Evolutionary conservation across 2,797 vertebrate genomes (phyloP).

Genomic region (Pachyuromys duprasi): DNA sequence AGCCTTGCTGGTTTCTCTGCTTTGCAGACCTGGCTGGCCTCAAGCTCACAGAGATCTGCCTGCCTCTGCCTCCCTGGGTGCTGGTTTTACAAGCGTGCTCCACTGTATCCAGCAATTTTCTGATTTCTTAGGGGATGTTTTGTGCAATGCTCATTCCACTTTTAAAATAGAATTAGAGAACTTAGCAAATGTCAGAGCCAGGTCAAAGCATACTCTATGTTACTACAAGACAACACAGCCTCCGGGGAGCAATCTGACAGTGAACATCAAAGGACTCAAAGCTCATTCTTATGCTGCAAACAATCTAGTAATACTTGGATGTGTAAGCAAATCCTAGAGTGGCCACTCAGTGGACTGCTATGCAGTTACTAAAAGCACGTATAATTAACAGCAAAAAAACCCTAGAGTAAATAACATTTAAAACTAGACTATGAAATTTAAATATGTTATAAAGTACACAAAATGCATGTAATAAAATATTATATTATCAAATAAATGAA

Average conservation of each 20-base stretch:
- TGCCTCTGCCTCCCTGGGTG: too few species aligned
- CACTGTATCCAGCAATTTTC: background rate
- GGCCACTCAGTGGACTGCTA: background rate
- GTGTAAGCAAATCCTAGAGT: constrained; percentile 2
- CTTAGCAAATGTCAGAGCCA: constrained; percentile 18
- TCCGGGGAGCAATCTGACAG: background rate
- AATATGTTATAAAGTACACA: constrained; percentile 18
- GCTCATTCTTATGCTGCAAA: background rate
- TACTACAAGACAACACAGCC: background rate
- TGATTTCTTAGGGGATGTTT: constrained; percentile 52
- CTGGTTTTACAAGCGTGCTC: too few species aligned
- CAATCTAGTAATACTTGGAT: background rate
- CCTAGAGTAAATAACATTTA: constrained; percentile 43
- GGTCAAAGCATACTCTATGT: constrained; percentile 36
- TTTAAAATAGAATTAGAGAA: constrained; percentile 54
- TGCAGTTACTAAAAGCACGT: constrained; percentile 8
- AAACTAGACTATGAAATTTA: constrained; percentile 37
- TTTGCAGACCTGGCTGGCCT: too few species aligned
- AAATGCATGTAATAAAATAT: constrained; percentile 28
- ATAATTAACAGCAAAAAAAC: background rate
- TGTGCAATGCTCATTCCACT: background rate
- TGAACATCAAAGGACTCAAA: background rate
- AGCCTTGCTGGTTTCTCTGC: too few species aligned
- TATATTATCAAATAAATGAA: background rate
- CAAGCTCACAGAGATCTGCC: too few species aligned